phyloP scores from a whole-genome alignment of 1,140 invertebrate genomes.

The Agrilus planipennis region DNA sequence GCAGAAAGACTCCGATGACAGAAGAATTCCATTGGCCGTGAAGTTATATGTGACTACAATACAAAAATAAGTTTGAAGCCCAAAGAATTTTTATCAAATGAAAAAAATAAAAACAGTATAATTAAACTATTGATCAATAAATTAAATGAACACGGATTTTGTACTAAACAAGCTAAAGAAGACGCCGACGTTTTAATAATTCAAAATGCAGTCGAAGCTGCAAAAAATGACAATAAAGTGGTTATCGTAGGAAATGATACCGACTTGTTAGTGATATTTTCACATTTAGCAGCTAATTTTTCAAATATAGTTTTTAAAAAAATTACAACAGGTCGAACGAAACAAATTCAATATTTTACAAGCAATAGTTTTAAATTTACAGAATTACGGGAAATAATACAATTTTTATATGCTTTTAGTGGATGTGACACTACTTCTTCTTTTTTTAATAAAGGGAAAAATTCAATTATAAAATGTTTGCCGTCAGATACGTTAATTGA shows the following conservation, averaged over 20 bases:
- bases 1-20: background rate
- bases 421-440: background rate
- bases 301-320: background rate
- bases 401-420: slow-evolving; percentile 1
- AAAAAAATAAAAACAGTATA: background rate
- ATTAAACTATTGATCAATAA: background rate
- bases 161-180: background rate
- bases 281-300: background rate
- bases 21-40: background rate
- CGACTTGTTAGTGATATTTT: background rate
- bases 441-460: background rate
- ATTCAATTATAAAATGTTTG: too few relatives aligned
- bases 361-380: background rate
- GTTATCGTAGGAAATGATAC: background rate
- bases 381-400: background rate
- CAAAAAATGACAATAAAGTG: background rate
- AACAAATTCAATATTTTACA: background rate
- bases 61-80: background rate
- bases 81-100: background rate
- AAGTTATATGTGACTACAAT: background rate
- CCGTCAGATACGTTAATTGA: too few relatives aligned
- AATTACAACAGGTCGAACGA: background rate
- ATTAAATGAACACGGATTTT: background rate
- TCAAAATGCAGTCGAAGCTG: background rate
- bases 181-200: background rate